These are phyloP conservation scores for Paramormyrops kingsleyae DNA, from an alignment of 2,113 vertebrate species.

Conservation along the genomic window DNA sequence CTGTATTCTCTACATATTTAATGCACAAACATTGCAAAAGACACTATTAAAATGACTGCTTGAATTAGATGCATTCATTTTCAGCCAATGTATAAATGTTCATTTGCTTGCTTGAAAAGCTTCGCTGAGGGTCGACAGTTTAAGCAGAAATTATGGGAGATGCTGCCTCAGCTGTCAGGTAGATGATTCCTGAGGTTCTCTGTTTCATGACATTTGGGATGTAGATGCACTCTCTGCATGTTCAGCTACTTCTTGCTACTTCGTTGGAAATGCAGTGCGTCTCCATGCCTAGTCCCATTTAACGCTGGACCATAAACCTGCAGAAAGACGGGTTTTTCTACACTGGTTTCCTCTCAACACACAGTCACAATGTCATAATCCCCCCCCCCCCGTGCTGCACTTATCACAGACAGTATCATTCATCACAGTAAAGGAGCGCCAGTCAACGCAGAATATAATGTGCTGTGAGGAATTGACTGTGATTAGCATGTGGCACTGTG, in stretches of 20 bases:
- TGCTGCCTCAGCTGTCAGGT: background rate
- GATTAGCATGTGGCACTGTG: background rate
- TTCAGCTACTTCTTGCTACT: background rate
- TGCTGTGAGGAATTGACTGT: background rate
- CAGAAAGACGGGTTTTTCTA: background rate
- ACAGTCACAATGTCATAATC: background rate
- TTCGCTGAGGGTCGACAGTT: background rate
- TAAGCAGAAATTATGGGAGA: background rate
- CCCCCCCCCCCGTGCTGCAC: background rate
- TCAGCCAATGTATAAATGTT: background rate
- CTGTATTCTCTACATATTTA: background rate
- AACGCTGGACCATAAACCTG: background rate
- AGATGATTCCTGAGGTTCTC: background rate
- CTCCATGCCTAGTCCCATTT: background rate
- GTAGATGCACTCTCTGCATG: background rate
- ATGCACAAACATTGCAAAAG: background rate
- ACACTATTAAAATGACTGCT: background rate
- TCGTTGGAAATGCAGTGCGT: background rate
- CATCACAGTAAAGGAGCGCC: background rate
- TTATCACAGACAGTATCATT: slow-evolving; percentile 12
- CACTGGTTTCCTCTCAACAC: background rate
- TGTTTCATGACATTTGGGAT: background rate
- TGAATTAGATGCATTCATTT: background rate
- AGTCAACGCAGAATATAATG: background rate
- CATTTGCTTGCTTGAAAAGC: background rate